A percentile compares a stretch with the other conserved stretches of the same genome.
phyloP scores from a whole-genome alignment of 2,113 vertebrate species.

The Anoura caudifer region DNA sequence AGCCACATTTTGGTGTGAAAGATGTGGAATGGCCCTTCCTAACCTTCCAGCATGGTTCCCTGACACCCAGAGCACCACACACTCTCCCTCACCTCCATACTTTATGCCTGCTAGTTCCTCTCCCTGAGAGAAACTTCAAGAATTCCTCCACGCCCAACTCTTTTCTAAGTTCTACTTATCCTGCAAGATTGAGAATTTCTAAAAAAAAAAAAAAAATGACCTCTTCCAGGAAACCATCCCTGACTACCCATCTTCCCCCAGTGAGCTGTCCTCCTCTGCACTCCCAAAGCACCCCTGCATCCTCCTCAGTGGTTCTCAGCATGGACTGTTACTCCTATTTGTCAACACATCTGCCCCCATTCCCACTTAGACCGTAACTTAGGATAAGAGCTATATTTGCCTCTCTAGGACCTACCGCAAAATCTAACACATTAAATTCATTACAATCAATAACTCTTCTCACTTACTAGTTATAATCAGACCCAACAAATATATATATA shows the following conservation, averaged over 20 bases:
- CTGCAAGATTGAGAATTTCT: background rate
- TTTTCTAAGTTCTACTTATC: background rate
- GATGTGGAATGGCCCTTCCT: background rate
- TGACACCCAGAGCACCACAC: background rate
- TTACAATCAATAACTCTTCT: background rate
- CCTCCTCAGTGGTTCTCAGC: background rate
- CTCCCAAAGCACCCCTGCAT: background rate
- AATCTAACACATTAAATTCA: background rate
- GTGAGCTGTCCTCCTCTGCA: background rate
- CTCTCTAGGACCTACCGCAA: background rate
- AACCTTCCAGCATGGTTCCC: background rate
- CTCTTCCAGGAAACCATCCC: background rate
- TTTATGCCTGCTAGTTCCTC: background rate
- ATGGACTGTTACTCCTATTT: background rate
- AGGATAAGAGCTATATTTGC: background rate
- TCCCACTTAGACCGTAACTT: background rate
- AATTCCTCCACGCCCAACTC: background rate
- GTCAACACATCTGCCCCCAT: background rate
- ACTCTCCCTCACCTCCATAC: background rate
- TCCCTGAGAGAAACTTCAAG: background rate
- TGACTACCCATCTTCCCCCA: background rate
- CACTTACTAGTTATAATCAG: background rate
- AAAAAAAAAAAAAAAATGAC: background rate
- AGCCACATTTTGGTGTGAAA: background rate
- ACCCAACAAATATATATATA: background rate